Base-by-base conservation (phyloP, 2,113 vertebrate species). In the Tetraodon nigroviridis region DNA sequence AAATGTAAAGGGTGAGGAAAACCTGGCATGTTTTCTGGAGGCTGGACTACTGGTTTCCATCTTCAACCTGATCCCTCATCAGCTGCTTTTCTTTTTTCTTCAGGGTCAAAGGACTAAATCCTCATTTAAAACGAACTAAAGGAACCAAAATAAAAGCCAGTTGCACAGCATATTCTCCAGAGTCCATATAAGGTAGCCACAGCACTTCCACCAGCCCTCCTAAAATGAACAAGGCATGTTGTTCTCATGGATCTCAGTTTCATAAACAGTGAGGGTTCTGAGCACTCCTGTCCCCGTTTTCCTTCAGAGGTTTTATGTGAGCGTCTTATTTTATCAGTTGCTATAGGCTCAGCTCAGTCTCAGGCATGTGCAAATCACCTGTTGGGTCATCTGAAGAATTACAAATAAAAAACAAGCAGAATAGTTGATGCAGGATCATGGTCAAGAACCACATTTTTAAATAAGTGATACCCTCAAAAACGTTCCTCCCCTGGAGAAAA, bases 281-380 rank as follows among this genome's bases (percentile, higher is more conserved):
- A 37, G 46, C 8, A 49, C 20, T 44, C 19, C 15, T 37, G 17
- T 64, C 56, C 55, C 69, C 16, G 47, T 37, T 37, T 37, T 7
- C 32, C 32, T 66, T 63, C 61, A 21, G 40, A 50, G 55, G 42
- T 56, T 69, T 78, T 58, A 61, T 58, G 49, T 27, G 22, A 49
- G 44, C 58, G 19, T 55, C n/a, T 67, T 4, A 72, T 63, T 70
- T 61, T 37, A 24, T 55, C 41, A 67, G 55, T 29, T 51, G 45
- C 52, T 70, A 44, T 67, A 53, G 61, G 40, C 40, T 10, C 16
- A 17, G 17, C 13, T 13, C 51, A 56, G 51, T 21, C 3, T 37
- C 32, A 37, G 32, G 32, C 10, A 37, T 37, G 32, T 37, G 32
- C 12, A 12, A 10, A 37, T 37, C 32, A 10, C 32, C 32, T 37